A percentile compares a stretch with the other conserved stretches of the same genome.
phyloP scores from a whole-genome alignment of 1,140 invertebrate genomes.

The Zaprionus inermis region DNA sequence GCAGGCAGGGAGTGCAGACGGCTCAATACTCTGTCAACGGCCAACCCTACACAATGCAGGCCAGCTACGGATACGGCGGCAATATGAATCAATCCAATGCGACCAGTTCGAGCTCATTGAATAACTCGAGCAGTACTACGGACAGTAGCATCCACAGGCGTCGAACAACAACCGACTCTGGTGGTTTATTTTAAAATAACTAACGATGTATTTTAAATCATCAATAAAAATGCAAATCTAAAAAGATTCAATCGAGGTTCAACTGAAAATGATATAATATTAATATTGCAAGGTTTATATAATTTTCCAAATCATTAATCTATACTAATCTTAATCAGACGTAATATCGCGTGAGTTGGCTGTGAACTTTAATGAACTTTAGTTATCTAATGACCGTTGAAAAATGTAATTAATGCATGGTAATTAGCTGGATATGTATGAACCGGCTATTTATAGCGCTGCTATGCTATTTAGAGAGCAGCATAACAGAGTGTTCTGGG shows the following conservation, averaged over 20 bases:
- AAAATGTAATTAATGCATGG: background rate
- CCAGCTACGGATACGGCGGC: conserved; percentile 2
- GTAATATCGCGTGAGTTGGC: background rate
- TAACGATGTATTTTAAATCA: background rate
- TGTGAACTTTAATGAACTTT: conserved; percentile 18
- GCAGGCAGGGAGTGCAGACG: conserved; percentile 13
- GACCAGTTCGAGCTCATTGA: background rate
- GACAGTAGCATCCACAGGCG: background rate
- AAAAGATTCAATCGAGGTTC: background rate
- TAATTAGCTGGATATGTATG: background rate
- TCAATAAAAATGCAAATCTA: background rate
- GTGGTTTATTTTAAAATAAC: background rate
- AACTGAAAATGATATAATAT: background rate
- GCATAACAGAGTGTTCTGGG: background rate
- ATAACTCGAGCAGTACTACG: background rate
- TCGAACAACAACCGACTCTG: background rate
- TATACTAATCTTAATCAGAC: background rate
- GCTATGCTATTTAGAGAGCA: background rate
- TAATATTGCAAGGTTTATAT: background rate
- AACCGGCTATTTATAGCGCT: too few relatives aligned
- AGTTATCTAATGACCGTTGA: background rate
- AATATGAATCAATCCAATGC: background rate
- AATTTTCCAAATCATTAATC: background rate
- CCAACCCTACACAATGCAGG: conserved; percentile 9
- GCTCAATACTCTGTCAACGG: conserved; percentile 29